phyloP scores from a whole-genome alignment of 2,113 vertebrate genomes.

The Antechinus stuartii region DNA sequence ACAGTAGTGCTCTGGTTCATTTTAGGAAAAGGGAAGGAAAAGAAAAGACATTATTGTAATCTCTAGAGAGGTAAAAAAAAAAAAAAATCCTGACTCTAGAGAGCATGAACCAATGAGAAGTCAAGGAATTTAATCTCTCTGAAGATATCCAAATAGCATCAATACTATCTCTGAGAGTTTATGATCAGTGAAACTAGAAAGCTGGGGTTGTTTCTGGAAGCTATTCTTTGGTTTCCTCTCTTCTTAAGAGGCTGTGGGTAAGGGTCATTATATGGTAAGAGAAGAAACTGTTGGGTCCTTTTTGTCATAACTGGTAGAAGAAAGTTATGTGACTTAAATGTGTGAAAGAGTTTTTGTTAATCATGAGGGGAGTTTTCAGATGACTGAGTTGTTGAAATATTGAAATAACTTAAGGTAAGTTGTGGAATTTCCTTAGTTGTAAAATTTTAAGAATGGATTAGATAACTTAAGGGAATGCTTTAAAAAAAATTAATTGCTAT shows the following conservation, averaged over 20 bases:
- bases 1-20: background rate
- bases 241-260: background rate
- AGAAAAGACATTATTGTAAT: background rate
- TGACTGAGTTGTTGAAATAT: slow-evolving; percentile 2
- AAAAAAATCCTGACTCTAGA: background rate
- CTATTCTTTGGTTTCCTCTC: background rate
- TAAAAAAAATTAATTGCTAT: slow-evolving; percentile 6
- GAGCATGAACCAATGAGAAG: background rate
- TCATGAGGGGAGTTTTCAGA: background rate
- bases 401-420: background rate
- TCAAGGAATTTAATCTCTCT: slow-evolving; percentile 1
- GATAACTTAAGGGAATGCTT: background rate
- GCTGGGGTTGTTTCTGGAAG: background rate
- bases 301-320: background rate
- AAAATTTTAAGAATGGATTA: slow-evolving; percentile 20
- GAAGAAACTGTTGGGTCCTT: background rate
- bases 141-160: background rate
- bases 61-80: background rate
- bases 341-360: slow-evolving; percentile 12
- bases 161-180: background rate
- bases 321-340: background rate
- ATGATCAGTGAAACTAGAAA: background rate
- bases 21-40: background rate
- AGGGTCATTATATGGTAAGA: background rate
- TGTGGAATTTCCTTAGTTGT: background rate